Base-by-base conservation (phyloP, 2,888 invertebrate species). In the Rhingia campestris region DNA sequence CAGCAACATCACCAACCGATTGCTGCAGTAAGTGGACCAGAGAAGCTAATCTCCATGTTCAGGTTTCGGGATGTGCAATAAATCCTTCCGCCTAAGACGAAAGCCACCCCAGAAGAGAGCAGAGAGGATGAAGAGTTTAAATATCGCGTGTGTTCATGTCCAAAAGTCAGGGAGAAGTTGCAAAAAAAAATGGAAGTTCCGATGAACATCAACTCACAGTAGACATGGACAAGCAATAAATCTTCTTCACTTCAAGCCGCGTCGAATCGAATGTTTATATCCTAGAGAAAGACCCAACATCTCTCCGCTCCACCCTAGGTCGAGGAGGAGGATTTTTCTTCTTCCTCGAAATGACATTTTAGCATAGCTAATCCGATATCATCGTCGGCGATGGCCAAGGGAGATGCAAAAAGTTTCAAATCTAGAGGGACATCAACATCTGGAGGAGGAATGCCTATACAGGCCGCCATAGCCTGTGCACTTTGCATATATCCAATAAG, bases 11-110 rank as follows among this genome's bases (percentile, higher is more conserved):
- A 22, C 22, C 22, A 22, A 22, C 22, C 22, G 22, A 22, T 22
- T 22, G 22, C 22, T 22, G 64, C 56, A 67, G 73, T 61, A 79
- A 84, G 73, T 79, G 73, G 53, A 69, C 69, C 79, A 54, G 80
- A 80, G 84, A 66, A 84, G 84, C 84, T 84, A 84, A 84, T 84
- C 84, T 84, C 80, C 84, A 84, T 84, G 84, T 84, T 84, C 70
- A 69, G 74, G 69, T 64, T 75, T 79, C 58, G 77, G 54, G 79
- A 76, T 70, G 70, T 75, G 84, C 84, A 84, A 84, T 84, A 84
- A 84, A 84, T 84, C 84, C 84, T 84, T 84, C 75, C 75, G 74
- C 49, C 74, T 84, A 84, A 84, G 84, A 84, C 66, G 79, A 79
- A 66, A 70, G 63, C 77, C 80, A 80, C 75, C 64, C 69, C 66